Conservation (phyloP, 2,888 invertebrate species). For the Corbicula japonica region DNA sequence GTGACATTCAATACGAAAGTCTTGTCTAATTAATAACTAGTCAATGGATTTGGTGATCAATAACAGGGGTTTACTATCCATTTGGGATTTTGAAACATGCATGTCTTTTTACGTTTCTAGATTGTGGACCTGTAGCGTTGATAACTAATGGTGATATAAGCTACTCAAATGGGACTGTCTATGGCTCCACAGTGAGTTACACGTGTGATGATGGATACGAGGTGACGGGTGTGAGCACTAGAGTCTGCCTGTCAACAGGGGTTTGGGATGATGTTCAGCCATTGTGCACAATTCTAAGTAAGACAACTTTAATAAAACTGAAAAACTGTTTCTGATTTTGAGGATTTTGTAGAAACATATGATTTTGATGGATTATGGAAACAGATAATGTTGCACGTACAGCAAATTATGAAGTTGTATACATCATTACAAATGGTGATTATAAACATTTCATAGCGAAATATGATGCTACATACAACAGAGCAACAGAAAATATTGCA, state of each 20-base stretch:
- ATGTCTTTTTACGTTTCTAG: conserved; percentile 1
- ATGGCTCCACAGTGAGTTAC: conserved; percentile 37
- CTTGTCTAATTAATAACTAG: neutral
- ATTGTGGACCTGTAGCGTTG: conserved; percentile 37
- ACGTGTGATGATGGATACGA: conserved; percentile 48
- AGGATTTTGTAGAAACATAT: neutral
- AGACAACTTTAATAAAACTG: neutral
- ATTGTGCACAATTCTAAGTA: conserved; percentile 37
- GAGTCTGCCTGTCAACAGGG: conserved; percentile 34
- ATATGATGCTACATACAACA: neutral
- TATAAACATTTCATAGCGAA: neutral
- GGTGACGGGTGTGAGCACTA: neutral
- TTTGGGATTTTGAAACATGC: neutral
- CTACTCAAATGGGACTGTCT: conserved; percentile 30
- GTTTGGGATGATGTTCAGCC: conserved; percentile 35
- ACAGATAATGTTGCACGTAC: neutral
- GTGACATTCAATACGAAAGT: neutral
- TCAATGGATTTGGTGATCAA: neutral
- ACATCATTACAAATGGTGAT: neutral
- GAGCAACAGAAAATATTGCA: no score
- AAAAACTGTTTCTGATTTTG: neutral
- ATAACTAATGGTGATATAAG: conserved; percentile 30
- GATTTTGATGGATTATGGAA: neutral
- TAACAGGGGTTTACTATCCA: neutral
- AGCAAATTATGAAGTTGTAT: neutral